phyloP scores from a whole-genome alignment of 2,113 vertebrate species.

The Hemicordylus capensis region DNA sequence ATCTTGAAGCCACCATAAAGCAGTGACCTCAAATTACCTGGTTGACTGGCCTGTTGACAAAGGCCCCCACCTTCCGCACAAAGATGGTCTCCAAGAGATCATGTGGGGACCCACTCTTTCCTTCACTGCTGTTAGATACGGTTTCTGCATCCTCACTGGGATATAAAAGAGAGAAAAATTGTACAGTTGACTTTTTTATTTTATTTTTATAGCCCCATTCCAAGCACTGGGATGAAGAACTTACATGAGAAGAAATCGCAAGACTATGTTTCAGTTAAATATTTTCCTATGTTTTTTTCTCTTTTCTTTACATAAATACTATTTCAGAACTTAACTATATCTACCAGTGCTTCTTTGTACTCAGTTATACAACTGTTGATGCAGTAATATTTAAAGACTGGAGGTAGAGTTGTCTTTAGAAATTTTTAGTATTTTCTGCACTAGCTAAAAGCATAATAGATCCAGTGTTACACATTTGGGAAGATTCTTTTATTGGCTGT shows the following conservation, averaged over 20 bases:
- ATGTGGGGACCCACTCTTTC: constrained; percentile 80
- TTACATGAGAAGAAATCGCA: not conserved
- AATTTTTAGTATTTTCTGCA: no score
- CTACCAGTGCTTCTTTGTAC: no score
- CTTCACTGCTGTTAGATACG: constrained; percentile 82
- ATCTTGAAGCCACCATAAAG: not conserved
- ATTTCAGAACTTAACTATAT: not conserved
- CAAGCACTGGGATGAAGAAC: not conserved
- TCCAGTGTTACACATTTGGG: no score
- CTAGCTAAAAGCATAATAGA: no score
- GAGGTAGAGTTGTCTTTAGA: no score
- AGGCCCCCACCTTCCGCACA: constrained; percentile 93
- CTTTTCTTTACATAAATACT: not conserved
- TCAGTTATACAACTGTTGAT: no score
- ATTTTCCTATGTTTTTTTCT: no score
- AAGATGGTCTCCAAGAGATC: constrained; percentile 87
- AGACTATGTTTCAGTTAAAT: not conserved
- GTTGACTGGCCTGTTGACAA: constrained; percentile 92
- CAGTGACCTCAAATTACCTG: constrained; percentile 79
- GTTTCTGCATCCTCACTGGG: constrained; percentile 84
- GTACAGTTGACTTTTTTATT: not conserved
- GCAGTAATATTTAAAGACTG: no score
- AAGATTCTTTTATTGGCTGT: no score
- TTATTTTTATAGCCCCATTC: not conserved
- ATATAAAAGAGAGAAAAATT: constrained; percentile 12